Evolutionary conservation across 2,113 vertebrate species (phyloP), one percentile per base, ranked within the genome.

Genomic region (Castor canadensis): DNA sequence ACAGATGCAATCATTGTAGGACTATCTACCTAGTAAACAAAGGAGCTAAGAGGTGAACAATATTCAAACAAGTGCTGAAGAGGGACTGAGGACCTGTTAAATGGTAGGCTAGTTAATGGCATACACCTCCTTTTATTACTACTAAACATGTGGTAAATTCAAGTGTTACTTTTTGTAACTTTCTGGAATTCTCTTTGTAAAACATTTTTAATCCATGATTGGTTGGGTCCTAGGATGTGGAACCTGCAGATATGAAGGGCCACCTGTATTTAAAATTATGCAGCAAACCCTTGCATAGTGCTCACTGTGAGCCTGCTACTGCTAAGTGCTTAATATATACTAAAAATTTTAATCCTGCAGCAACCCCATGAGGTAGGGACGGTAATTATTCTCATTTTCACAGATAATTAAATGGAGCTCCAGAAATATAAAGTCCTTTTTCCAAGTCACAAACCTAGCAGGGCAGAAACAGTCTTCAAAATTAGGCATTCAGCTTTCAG

Each of bases 341-440:
- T 22, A 38, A 88, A 32, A 60, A 32, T 47, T 35, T 60, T 58
- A 35, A 96, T 56, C 15, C 3, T 17, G 35, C 1, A 71, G 43
- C 16, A 84, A 38, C 40, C 9, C 49, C 66, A 28, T 32, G 71
- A 69, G 26, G 17, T 16, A 54, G 45, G 30, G 35, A 16, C 8
- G 56, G 0, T 58, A 56, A 90, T 88, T 64, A 43, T 72, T 96
- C 35, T 89, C 10, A 58, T 66, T 85, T 97, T 91, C 62, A 66
- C 20, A 89, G 45, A 71, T 49, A 93, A 93, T 45, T 49, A 89
- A 77, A 71, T 89, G 16, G 71, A 79, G 6, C 1, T 26, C 49
- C 60, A 58, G 49, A 47, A 91, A 86, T 40, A 83, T 52, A 22
- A 80, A 66, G 30, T 77, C 35, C 11, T 30, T 83, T 82, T 88